Base-by-base conservation (phyloP, 2,797 vertebrate genomes). In the Melanotaenia trifasciata region DNA sequence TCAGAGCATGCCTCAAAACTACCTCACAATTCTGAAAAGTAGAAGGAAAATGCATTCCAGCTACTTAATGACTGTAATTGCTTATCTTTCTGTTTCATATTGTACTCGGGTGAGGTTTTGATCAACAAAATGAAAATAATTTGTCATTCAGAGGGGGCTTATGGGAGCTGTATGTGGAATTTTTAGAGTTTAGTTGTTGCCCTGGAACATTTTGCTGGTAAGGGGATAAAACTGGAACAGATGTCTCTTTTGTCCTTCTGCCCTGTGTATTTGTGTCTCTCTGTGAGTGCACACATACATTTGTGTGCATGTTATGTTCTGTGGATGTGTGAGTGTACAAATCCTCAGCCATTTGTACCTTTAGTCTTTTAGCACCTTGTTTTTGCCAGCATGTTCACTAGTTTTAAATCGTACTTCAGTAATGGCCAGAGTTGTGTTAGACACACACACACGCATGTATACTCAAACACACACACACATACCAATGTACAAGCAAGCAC, bases 351-450 rank as follows among this genome's bases (percentile, higher is more conserved):
- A 83, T 89, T 87, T 67, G 71, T 89, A 86, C 74, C 79, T 90
- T 82, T 59, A 85, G 66, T 75, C 84, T 91, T 90, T 93, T 93
- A 92, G 90, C 91, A 89, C 90, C 85, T 91, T 92, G 91, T 92
- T 92, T 43, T 90, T 88, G 73, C 85, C 84, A 86, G 58, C 79
- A 83, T 92, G 92, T 89, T 89, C 74, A 57, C 84, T 83, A 80
- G 84, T 90, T 90, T 85, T 80, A 90, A 89, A 86, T 78, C 38
- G 83, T 84, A 76, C 67, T 47, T 80, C 30, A 30, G 73, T 92
- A 89, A 93, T 92, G 89, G 90, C 78, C 71, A 61, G 74, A 83
- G 74, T 61, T 50, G 76, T 79, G 72, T 74, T 58, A 74, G 74
- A 81, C 69, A 81, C 67, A 82, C 77, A 68, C 65, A 77, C 50